These are phyloP conservation scores for Bombyx mandarina DNA, from an alignment of 1,140 invertebrate species.

Conservation along the genomic window DNA sequence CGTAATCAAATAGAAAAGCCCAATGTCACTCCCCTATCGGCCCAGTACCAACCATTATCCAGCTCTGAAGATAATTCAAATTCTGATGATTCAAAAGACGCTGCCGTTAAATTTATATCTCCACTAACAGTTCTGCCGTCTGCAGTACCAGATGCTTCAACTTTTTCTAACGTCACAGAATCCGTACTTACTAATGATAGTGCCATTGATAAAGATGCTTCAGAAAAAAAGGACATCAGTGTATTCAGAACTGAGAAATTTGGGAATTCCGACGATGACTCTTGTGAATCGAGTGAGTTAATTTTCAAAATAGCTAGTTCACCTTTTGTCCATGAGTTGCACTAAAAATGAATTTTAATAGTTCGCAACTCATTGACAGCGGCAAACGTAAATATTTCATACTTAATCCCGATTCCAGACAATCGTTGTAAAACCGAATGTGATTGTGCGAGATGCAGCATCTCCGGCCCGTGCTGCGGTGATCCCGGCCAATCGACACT, in stretches of 20 bases:
- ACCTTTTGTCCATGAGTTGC: no score
- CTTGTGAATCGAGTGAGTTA: constrained; percentile 5
- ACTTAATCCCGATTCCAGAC: constrained; percentile 3
- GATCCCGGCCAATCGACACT: constrained; percentile 21
- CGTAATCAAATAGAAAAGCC: no score
- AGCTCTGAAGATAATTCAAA: no score
- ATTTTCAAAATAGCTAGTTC: not conserved
- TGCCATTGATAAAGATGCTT: constrained; percentile 4
- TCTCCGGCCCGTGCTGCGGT: constrained; percentile 19
- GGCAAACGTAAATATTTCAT: no score
- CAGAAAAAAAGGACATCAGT: constrained; percentile 1
- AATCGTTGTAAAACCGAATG: constrained; percentile 21
- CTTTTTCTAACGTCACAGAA: constrained; percentile 11
- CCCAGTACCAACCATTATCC: no score
- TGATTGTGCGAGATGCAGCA: constrained; percentile 21
- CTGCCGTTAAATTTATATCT: constrained; percentile 25
- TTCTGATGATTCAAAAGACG: no score
- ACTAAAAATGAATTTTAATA: no score
- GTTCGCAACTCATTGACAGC: no score
- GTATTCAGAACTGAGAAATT: constrained; percentile 1
- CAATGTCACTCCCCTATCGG: no score
- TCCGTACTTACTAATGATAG: constrained; percentile 1
- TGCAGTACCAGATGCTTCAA: constrained; percentile 21
- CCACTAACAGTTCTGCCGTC: constrained; percentile 31
- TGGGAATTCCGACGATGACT: not conserved